Base-by-base conservation (phyloP, 1,140 invertebrate genomes). In the Drosophila parvula region DNA sequence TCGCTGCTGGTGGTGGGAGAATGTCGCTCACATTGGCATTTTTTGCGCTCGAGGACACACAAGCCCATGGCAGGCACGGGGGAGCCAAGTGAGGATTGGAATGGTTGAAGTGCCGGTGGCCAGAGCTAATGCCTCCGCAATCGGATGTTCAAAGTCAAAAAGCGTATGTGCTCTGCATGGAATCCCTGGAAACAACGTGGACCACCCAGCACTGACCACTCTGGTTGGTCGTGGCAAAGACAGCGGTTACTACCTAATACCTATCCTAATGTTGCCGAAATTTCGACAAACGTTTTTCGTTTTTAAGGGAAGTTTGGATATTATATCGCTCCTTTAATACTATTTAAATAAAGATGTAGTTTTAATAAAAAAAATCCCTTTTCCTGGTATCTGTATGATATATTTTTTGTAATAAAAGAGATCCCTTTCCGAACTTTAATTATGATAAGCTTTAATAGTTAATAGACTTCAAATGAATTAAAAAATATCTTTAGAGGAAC, bases 91-190 rank as follows among this genome's bases (percentile, higher is more conserved):
- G 30, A 0, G 44, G 55, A 12, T 38, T 14, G 51, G 18, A 9
- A n/a, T n/a, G n/a, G 30, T 8, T 28, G 14, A n/a, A 22, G 40
- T 38, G 38, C 14, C 40, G 18, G 38, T 36, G 36, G 53, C 30
- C 55, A 55, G 55, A 32, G 62, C 51, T 71, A 83, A 84, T 88
- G 83, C 85, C 80, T 78, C 68, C 69, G 74, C 83, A 88, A 88
- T 86, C 83, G 83, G 83, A 86, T 83, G 83, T 89, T 89, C 83
- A 89, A 88, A 88, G 84, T 89, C 84, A 69, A 89, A 88, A 89
- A 86, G 76, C 83, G 83, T 86, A 89, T 86, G 83, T 86, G 83
- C 83, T 65, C 64, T 36, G 83, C 83, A 83, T 88, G 74, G 82
- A 86, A 78, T 78, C 74, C 74, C 44, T 61, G 50, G 36, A 38